Conservation (phyloP, 53 echinoderm and acorn worm species). For the Holothuria leucospilota region DNA sequence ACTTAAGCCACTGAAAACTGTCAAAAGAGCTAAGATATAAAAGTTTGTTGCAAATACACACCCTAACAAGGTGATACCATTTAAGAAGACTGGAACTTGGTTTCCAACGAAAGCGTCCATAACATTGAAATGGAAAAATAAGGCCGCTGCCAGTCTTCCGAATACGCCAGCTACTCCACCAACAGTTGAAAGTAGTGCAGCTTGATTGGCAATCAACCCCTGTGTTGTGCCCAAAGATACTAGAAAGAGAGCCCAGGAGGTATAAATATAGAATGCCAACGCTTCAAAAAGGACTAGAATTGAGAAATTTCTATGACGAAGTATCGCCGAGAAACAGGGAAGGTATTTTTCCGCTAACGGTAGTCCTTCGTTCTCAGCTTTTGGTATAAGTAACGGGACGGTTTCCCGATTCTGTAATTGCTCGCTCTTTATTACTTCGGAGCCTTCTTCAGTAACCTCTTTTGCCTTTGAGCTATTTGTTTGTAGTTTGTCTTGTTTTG, state of each 20-base stretch:
- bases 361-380: background rate
- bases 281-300: background rate
- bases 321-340: background rate
- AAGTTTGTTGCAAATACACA: background rate
- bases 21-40: background rate
- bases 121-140: background rate
- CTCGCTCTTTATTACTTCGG: too few relatives aligned
- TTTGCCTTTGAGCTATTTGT: too few relatives aligned
- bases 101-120: background rate
- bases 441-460: too few relatives aligned
- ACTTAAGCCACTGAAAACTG: background rate
- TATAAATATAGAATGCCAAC: conserved; percentile 5
- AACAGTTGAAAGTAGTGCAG: background rate
- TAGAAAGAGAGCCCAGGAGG: conserved; percentile 14
- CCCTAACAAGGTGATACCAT: background rate
- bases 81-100: background rate
- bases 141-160: background rate
- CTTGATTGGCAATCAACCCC: background rate
- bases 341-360: background rate
- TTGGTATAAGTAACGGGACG: too few relatives aligned
- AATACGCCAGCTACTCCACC: background rate
- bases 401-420: too few relatives aligned
- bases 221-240: background rate
- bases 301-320: conserved; percentile 12
- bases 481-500: background rate